Evolutionary conservation across 2,888 invertebrate genomes (phyloP).

Genomic region (Rhingia rostrata): DNA sequence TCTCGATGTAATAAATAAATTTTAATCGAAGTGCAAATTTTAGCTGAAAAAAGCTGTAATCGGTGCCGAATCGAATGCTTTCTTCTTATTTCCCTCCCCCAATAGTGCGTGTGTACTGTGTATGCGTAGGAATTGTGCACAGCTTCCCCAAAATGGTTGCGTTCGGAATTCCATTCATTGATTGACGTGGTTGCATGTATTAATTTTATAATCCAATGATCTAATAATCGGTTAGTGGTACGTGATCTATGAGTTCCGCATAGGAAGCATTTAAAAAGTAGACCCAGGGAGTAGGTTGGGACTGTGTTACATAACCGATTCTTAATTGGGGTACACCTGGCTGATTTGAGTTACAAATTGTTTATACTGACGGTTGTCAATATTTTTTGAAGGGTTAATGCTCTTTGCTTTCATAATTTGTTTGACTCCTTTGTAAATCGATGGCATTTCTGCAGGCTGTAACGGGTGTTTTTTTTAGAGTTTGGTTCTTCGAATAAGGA

Average conservation of each 20-base stretch:
- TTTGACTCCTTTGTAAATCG: no score
- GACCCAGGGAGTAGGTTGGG: background rate
- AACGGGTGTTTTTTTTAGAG: no score
- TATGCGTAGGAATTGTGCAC: background rate
- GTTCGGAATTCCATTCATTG: conserved; percentile 62
- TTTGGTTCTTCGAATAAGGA: no score
- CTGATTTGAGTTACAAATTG: background rate
- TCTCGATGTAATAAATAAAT: conserved; percentile 24
- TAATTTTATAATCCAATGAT: conserved; percentile 31
- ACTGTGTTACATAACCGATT: conserved; percentile 38
- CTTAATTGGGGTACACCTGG: conserved; percentile 32
- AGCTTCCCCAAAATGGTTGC: conserved; percentile 41
- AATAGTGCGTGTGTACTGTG: background rate
- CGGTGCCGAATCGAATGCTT: no score
- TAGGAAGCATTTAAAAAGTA: background rate
- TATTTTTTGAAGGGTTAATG: no score
- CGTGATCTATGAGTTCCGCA: conserved; percentile 53
- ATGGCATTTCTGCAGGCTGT: no score
- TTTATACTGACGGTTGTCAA: no score
- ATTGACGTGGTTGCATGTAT: conserved; percentile 36
- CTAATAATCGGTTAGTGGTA: conserved; percentile 38
- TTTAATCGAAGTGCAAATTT: conserved; percentile 5
- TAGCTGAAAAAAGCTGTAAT: no score
- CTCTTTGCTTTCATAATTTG: no score
- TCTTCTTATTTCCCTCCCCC: no score